Base-by-base conservation (phyloP, 2,113 vertebrate genomes). In the Albula goreensis region DNA sequence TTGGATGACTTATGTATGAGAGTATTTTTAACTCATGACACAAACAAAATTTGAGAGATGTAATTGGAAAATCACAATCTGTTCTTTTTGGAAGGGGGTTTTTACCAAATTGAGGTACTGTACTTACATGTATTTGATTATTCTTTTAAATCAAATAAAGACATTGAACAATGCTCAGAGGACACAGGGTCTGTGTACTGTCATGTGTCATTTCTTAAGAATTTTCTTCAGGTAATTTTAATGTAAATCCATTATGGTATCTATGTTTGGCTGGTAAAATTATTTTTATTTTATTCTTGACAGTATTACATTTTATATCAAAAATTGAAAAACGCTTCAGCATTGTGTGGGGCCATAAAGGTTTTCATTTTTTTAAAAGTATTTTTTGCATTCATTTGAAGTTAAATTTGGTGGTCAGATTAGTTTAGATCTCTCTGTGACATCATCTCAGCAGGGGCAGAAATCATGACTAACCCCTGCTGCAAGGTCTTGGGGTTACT, bases 401-500 rank as follows among this genome's bases (percentile, higher is more conserved):
- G 70, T 19, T 74, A 31, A 74, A 74, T 74, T n/a, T 31, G 1
- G 5, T 74, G n/a, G 31, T 74, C 22, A 2, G 10, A n/a, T 74
- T 9, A 70, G 17, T 5, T 41, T 41, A 17, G 4, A 5, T 70
- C 22, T n/a, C 4, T n/a, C 22, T 6, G 2, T 74, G n/a, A 70
- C 3, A 70, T 56, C 0, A 70, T 6, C 19, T 70, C 63, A 70
- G 52, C 4, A 63, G 15, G 56, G 57, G 13, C 22, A 22, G 19
- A 22, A 22, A 6, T n/a, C 4, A 56, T 82, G 12, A 17, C 31
- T 41, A 48, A 78, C 86, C 90, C 5, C 25, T 90, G 91, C 81
- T 92, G 91, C 89, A 88, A 66, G 70, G 82, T 83, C 22, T 53
- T 13, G 89, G 80, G 93, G 91, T 91, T 97, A 96, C 93, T 96